Percentiles rank a stretch among this genome's conserved stretches.
Evolutionary conservation across 2,113 vertebrate species (phyloP).

Genomic region (Sylvilagus bachmani): DNA sequence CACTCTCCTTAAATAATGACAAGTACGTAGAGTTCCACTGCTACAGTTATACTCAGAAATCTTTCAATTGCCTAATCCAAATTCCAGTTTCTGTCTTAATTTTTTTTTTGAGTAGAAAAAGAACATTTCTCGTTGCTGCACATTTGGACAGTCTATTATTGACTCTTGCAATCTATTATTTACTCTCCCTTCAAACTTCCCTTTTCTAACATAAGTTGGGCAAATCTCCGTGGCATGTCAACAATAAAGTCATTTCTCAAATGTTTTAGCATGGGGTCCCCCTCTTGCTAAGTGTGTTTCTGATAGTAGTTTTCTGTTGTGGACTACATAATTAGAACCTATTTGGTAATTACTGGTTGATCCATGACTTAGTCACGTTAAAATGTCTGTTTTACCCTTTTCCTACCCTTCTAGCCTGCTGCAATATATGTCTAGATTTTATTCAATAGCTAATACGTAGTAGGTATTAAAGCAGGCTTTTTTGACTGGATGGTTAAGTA

Average conservation of each 20-base stretch:
- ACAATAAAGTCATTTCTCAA: not conserved
- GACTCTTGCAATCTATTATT: not conserved
- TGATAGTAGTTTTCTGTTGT: not conserved
- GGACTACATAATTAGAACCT: not conserved
- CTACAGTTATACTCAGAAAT: not conserved
- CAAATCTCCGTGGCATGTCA: not conserved
- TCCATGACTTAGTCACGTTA: not conserved
- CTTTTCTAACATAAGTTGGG: constrained; percentile 17
- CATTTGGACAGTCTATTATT: not conserved
- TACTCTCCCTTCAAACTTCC: not conserved
- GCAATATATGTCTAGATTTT: not conserved
- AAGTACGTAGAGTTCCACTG: not conserved
- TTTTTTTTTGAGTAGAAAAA: not conserved
- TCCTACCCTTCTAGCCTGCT: not conserved
- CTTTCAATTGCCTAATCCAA: constrained; percentile 29
- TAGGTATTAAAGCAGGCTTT: not conserved
- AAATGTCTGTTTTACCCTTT: not conserved
- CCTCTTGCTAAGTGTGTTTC: not conserved
- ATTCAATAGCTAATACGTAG: not conserved
- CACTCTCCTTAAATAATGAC: constrained; percentile 12
- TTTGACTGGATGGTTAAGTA: not conserved
- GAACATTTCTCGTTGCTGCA: not conserved
- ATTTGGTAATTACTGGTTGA: not conserved
- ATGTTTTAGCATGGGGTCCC: not conserved
- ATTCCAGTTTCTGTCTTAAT: constrained; percentile 35